Evolutionary conservation across 2,113 vertebrate genomes (phyloP), one percentile per base, ranked within the genome.

Genomic region (Halcyon malimbica): DNA sequence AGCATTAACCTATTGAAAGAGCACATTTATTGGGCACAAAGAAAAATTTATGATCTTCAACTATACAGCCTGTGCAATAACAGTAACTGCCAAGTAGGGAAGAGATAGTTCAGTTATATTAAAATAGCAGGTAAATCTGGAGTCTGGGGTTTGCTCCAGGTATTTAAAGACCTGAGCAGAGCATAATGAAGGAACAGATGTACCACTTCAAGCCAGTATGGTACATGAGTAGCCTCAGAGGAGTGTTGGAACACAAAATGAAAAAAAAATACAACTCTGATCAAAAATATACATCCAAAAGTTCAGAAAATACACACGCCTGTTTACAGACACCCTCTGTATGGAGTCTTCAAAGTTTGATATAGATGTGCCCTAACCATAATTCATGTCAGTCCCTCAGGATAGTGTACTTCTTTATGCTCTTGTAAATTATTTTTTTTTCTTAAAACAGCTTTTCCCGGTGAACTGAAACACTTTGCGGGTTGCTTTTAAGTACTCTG

Each of bases 111-210:
- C 87, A 89, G 94, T 89, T 93, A 5, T 84, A 94, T 95, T 96
- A 91, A 96, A 96, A 95, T 91, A 90, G 64, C 93, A 95, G 90
- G 96, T 95, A 96, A 96, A 96, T 96, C 94, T 96, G 86, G 86
- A 96, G 57, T 91, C 94, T 95, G 92, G 92, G 90, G 90, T 96
- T 96, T 96, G 94, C 83, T 95, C 86, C 95, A 96, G 91, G 80
- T 96, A 92, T 94, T 96, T 95, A 95, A 96, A 96, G 89, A 95
- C 77, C 94, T 82, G 87, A 95, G 74, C 90, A 79, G 65, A 82
- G 42, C 83, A 79, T 95, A 97, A 96, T 94, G 96, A 95, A 94
- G 65, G 89, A 96, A 93, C 95, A 96, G 96, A 96, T 96, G 94
- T 81, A 92, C 65, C 89, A 76, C 85, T 89, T 96, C 83, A 87